These are phyloP conservation scores for Columba livia DNA, from an alignment of 2,113 vertebrate species.

Conservation along the genomic window DNA sequence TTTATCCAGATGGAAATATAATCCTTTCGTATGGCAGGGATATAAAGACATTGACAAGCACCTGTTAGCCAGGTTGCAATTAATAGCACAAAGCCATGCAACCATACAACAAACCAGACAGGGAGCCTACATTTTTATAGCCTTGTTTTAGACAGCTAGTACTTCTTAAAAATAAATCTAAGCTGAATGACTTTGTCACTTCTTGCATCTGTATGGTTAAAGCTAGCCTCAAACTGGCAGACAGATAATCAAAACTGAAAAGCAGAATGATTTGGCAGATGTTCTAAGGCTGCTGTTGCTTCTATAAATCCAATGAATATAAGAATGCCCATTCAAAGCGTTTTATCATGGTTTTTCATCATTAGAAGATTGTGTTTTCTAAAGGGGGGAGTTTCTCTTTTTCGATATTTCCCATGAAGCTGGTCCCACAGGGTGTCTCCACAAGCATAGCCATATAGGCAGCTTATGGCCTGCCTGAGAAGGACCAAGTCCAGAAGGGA, in stretches of 20 bases:
- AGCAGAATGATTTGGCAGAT: conserved; percentile 57
- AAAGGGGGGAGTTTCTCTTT: neutral
- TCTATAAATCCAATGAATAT: conserved; percentile 49
- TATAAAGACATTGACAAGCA: conserved; percentile 62
- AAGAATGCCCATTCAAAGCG: neutral
- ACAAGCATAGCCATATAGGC: neutral
- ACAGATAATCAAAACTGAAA: conserved; percentile 64
- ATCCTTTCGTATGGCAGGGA: conserved; percentile 20
- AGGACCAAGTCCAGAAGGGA: neutral
- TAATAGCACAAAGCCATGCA: conserved; percentile 55
- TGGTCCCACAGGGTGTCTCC: neutral
- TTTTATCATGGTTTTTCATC: neutral
- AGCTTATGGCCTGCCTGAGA: neutral
- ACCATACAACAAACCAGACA: conserved; percentile 55
- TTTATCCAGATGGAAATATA: conserved; percentile 51
- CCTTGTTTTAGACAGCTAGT: conserved; percentile 54
- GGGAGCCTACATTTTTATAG: conserved; percentile 58
- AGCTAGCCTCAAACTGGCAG: conserved; percentile 46
- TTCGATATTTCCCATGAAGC: neutral
- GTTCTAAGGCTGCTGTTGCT: conserved; percentile 37
- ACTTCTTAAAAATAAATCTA: conserved; percentile 63
- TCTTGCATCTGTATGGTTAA: conserved; percentile 62
- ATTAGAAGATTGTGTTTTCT: neutral
- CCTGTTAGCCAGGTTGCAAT: conserved; percentile 71
- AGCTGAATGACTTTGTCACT: conserved; percentile 51